These are phyloP conservation scores for Brenthis hecate DNA, from an alignment of 2,888 invertebrate species.

Conservation along the genomic window DNA sequence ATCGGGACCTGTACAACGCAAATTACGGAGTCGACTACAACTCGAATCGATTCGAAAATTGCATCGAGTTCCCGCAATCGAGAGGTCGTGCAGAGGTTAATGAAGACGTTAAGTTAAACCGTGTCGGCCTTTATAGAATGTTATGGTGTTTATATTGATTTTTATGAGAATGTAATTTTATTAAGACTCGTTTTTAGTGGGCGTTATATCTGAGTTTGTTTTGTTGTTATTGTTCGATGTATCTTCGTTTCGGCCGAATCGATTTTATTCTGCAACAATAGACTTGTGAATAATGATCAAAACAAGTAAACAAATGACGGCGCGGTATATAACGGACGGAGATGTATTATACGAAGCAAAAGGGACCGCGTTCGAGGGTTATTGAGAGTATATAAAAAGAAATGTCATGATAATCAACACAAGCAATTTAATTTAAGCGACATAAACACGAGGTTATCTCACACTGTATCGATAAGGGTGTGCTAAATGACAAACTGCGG, in stretches of 20 bases:
- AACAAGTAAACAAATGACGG: slow-evolving; percentile 46
- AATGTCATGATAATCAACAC: slow-evolving; percentile 75
- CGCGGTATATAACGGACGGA: slow-evolving; percentile 41
- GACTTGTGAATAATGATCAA: slow-evolving; percentile 47
- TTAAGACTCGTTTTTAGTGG: slow-evolving; percentile 52
- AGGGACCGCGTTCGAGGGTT: slow-evolving; percentile 51
- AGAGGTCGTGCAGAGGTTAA: slow-evolving; percentile 72
- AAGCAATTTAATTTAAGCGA: slow-evolving; percentile 78
- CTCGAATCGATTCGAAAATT: slow-evolving; percentile 68
- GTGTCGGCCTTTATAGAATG: slow-evolving; percentile 64
- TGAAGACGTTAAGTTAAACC: slow-evolving; percentile 78
- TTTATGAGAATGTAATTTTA: slow-evolving; percentile 74
- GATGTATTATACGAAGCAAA: slow-evolving; percentile 34
- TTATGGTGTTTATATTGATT: slow-evolving; percentile 75
- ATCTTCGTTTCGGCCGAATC: slow-evolving; percentile 43
- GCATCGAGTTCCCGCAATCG: slow-evolving; percentile 63
- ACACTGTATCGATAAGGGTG: slow-evolving; percentile 76
- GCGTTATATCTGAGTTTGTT: slow-evolving; percentile 48
- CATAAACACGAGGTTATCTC: slow-evolving; percentile 77
- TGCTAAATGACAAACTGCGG: slow-evolving; percentile 78
- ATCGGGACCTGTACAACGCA: slow-evolving; percentile 68
- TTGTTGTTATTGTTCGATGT: slow-evolving; percentile 46
- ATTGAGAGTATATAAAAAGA: slow-evolving; percentile 67
- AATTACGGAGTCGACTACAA: slow-evolving; percentile 66
- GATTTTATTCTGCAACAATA: slow-evolving; percentile 44